These are phyloP conservation scores for Streptopelia turtur DNA, from an alignment of 2,797 vertebrate species.

Conservation along the genomic window DNA sequence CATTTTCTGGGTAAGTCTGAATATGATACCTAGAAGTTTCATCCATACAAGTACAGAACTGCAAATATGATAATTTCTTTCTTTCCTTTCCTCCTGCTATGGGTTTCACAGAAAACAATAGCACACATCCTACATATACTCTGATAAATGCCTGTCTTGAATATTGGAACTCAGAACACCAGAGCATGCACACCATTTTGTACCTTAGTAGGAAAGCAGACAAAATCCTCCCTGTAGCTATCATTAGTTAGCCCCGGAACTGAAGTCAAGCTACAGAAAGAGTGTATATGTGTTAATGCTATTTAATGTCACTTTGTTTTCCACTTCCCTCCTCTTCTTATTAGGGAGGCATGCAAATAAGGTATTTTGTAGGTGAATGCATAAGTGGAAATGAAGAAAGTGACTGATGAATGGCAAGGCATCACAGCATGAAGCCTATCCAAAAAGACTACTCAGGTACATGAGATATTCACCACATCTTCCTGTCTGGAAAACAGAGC, in stretches of 20 bases:
- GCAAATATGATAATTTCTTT: background rate
- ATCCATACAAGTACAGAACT: background rate
- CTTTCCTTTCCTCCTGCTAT: background rate
- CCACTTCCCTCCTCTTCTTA: background rate
- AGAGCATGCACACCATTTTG: background rate
- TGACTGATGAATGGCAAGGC: background rate
- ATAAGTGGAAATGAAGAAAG: background rate
- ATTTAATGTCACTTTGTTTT: background rate
- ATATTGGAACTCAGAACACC: background rate
- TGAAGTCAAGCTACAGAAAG: background rate
- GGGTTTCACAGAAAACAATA: background rate
- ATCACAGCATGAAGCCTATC: background rate
- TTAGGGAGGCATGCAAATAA: background rate
- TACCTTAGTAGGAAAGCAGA: background rate
- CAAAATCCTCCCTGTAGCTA: background rate
- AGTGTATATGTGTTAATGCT: background rate
- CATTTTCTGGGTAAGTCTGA: background rate
- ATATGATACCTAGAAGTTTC: background rate
- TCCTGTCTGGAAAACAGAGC: background rate
- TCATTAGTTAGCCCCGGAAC: background rate
- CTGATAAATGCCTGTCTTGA: background rate
- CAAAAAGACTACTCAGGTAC: background rate
- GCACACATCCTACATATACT: background rate
- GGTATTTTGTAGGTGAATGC: background rate
- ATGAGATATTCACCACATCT: background rate